Evolutionary conservation across 1,140 invertebrate species (phyloP).

Genomic region (Heliconius himera): DNA sequence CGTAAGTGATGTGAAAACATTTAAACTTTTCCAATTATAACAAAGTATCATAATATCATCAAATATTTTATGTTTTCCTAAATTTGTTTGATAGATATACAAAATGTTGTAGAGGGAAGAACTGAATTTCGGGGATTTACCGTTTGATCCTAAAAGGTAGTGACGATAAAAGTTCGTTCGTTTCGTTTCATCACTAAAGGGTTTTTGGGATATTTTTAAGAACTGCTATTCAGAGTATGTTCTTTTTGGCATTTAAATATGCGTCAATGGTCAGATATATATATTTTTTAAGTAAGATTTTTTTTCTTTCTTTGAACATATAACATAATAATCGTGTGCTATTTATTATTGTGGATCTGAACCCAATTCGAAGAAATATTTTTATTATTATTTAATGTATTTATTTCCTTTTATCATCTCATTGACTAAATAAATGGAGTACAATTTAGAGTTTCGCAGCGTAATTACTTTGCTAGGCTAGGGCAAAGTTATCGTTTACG

Average conservation of each 20-base stretch:
- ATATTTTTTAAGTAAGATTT: not conserved
- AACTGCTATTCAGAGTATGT: not conserved
- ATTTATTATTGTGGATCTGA: too few relatives aligned
- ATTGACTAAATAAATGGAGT: too few relatives aligned
- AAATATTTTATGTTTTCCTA: not conserved
- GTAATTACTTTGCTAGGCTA: too few relatives aligned
- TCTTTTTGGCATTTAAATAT: not conserved
- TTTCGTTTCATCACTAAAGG: not conserved
- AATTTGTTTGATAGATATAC: not conserved
- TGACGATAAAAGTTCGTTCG: not conserved
- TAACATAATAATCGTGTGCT: too few relatives aligned
- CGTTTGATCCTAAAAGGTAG: constrained; percentile 8
- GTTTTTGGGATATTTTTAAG: not conserved
- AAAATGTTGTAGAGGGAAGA: not conserved
- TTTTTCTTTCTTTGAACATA: too few relatives aligned
- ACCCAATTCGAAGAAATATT: too few relatives aligned
- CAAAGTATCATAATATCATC: not conserved
- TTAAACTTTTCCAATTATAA: constrained; percentile 4
- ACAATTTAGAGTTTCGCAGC: too few relatives aligned
- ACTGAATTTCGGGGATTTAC: not conserved
- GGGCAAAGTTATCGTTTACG: too few relatives aligned
- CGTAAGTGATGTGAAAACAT: not conserved
- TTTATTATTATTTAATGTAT: too few relatives aligned
- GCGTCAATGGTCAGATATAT: not conserved
- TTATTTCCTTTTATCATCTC: too few relatives aligned